Conservation (phyloP, 2,113 vertebrate genomes). For the Ictidomys tridecemlineatus region DNA sequence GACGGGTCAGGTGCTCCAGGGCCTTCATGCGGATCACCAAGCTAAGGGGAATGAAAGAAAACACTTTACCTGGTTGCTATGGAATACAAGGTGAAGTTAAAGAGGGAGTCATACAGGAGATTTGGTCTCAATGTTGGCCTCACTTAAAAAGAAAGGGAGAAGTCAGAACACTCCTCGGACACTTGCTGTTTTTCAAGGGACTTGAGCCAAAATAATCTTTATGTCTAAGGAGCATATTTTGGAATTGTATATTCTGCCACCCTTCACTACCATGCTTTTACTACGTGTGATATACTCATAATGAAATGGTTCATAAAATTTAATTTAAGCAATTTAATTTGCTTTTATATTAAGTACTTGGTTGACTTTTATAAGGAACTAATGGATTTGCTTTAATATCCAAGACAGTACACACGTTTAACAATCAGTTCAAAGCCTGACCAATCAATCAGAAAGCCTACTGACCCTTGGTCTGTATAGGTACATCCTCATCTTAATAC, state of each 20-base stretch:
- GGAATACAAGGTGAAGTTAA: no score
- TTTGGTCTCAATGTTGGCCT: neutral
- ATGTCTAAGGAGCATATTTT: neutral
- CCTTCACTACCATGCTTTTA: neutral
- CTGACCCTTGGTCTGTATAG: neutral
- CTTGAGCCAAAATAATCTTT: neutral
- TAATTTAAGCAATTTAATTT: neutral
- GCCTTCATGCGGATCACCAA: no score
- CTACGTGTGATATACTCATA: neutral
- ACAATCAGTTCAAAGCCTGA: neutral
- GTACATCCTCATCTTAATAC: no score
- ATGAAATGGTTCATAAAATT: constrained; percentile 26
- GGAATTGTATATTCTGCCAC: neutral
- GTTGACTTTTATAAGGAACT: neutral
- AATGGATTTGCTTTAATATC: neutral
- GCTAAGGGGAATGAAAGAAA: no score
- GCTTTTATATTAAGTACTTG: neutral
- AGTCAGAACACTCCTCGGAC: neutral
- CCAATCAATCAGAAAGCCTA: neutral
- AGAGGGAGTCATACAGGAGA: neutral
- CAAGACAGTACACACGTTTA: neutral
- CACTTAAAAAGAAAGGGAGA: neutral
- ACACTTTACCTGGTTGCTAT: no score
- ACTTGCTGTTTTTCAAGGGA: neutral
- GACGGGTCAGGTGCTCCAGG: no score